These are phyloP conservation scores for Atrina japonica DNA, from an alignment of 2,888 invertebrate species.

Conservation along the genomic window DNA sequence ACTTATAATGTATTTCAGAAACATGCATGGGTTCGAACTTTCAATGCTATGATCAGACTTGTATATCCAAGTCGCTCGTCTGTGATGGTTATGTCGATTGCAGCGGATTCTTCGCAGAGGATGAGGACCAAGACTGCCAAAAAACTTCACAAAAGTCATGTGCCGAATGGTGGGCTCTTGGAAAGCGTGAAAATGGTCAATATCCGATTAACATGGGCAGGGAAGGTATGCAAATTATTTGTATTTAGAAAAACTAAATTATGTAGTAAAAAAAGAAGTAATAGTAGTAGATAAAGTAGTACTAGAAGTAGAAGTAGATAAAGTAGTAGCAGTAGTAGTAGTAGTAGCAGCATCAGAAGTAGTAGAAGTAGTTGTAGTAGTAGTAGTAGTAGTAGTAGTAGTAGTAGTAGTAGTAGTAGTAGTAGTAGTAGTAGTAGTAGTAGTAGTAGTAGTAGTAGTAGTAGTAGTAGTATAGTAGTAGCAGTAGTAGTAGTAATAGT, in stretches of 20 bases:
- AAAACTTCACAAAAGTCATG: slow-evolving; percentile 35
- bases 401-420: too few species aligned
- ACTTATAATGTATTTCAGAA: slow-evolving; percentile 25
- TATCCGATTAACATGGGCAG: slow-evolving; percentile 36
- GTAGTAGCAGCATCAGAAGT: too few species aligned
- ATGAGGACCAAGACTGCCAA: slow-evolving; percentile 42
- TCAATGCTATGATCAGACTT: slow-evolving; percentile 53
- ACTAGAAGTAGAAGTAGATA: not conserved
- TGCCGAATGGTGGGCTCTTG: slow-evolving; percentile 42
- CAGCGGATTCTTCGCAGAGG: slow-evolving; percentile 51
- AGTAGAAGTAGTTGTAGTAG: too few species aligned
- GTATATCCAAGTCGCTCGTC: slow-evolving; percentile 40
- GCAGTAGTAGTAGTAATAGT: too few species aligned
- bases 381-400: too few species aligned
- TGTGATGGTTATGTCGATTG: slow-evolving; percentile 54
- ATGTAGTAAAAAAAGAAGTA: not conserved
- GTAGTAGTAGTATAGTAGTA: too few species aligned
- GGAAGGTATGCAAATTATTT: slow-evolving; percentile 26
- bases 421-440: too few species aligned
- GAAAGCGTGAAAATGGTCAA: slow-evolving; percentile 36
- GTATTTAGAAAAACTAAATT: not conserved
- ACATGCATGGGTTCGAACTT: slow-evolving; percentile 33
- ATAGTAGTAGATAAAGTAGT: not conserved
- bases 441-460: too few species aligned
- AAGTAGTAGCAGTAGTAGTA: too few species aligned